A percentile compares a stretch with the other conserved stretches of the same genome.
Conservation (phyloP, 2,113 vertebrate genomes). For the Nibea coibor region DNA sequence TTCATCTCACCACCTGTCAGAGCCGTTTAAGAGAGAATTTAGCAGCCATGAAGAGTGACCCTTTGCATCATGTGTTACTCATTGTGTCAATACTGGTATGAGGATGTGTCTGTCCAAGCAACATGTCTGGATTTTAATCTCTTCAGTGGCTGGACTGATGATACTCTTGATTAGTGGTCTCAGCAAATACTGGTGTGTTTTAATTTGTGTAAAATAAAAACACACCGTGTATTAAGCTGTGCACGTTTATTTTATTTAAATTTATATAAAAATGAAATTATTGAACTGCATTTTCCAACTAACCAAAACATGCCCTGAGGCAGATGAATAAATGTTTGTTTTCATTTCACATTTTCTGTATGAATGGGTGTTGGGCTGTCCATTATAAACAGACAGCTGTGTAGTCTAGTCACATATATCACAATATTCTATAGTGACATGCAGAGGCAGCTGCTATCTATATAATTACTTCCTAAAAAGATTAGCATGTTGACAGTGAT, state of each 20-base stretch:
- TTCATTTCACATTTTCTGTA: constrained; percentile 15
- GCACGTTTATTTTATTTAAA: neutral
- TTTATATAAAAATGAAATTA: neutral
- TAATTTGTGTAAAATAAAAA: neutral
- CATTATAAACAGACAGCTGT: constrained; percentile 5
- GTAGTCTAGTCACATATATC: constrained; percentile 27
- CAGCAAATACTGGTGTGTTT: neutral
- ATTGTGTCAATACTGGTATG: constrained; percentile 31
- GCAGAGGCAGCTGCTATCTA: constrained; percentile 65
- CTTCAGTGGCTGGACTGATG: constrained; percentile 6
- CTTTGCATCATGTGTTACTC: constrained; percentile 30
- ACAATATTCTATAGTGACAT: constrained; percentile 12
- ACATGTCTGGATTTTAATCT: neutral
- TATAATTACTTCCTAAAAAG: constrained; percentile 78
- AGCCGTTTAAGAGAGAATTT: constrained; percentile 31
- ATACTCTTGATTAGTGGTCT: neutral
- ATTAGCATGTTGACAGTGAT: constrained; percentile 67
- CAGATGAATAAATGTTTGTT: neutral
- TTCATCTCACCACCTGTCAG: constrained; percentile 48
- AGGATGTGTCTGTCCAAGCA: constrained; percentile 49
- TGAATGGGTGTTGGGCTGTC: constrained; percentile 1
- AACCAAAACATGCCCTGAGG: neutral
- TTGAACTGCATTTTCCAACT: neutral
- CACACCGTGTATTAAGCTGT: neutral
- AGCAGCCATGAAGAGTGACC: constrained; percentile 31